Evolutionary conservation across 2,113 vertebrate genomes (phyloP).

Genomic region (Gymnobelideus leadbeateri): DNA sequence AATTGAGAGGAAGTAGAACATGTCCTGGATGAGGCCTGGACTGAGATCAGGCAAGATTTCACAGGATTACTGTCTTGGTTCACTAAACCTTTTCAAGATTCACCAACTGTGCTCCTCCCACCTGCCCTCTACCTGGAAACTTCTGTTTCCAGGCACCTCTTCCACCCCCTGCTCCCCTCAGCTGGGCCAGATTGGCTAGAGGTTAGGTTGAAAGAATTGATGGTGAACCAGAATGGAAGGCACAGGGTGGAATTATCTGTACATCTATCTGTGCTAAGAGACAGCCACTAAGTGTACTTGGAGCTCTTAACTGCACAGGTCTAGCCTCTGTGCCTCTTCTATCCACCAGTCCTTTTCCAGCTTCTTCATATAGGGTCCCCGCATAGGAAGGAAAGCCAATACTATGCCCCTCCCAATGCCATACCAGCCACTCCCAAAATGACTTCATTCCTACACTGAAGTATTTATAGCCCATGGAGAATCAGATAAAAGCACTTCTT

Average conservation of each 20-base stretch:
- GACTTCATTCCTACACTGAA: neutral
- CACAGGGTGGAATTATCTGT: neutral
- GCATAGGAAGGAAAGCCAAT: neutral
- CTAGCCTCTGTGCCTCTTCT: neutral
- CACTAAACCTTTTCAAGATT: neutral
- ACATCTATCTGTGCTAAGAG: neutral
- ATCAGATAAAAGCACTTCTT: neutral
- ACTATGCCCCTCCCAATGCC: neutral
- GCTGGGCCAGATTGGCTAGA: neutral
- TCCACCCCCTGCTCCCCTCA: neutral
- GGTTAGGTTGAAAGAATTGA: neutral
- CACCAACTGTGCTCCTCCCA: neutral
- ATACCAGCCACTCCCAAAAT: neutral
- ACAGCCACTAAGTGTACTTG: neutral
- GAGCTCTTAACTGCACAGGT: neutral
- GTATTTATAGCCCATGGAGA: neutral
- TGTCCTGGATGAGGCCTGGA: neutral
- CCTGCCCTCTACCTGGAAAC: too few relatives aligned
- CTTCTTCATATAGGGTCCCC: neutral
- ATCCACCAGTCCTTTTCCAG: neutral
- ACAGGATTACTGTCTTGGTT: neutral
- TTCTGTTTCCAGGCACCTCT: neutral
- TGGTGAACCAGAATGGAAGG: neutral
- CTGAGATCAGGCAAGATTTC: neutral
- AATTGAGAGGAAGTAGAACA: neutral